Evolutionary conservation across 2,797 vertebrate species (phyloP).

Genomic region (Mareca penelope): DNA sequence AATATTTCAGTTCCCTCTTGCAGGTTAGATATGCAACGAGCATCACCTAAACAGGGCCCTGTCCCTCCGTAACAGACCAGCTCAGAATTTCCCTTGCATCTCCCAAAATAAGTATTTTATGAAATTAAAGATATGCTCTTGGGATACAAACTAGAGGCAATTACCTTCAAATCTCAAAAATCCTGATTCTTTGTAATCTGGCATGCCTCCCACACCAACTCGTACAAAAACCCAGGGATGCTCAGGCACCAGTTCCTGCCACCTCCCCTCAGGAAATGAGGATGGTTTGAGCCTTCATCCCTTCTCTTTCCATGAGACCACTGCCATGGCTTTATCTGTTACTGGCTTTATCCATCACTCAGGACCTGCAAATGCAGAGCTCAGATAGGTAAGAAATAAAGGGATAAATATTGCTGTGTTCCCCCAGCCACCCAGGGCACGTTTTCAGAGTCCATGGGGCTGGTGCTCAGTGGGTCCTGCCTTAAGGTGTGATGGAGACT

Average conservation of each 20-base stretch:
- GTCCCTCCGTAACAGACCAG: background rate
- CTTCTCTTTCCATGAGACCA: background rate
- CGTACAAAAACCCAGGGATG: background rate
- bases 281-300: background rate
- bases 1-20: fast-evolving
- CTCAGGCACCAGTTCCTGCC: background rate
- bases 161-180: background rate
- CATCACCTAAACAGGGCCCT: background rate
- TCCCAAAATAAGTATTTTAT: background rate
- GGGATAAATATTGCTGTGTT: background rate
- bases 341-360: background rate
- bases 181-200: background rate
- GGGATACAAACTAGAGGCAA: background rate
- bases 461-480: background rate
- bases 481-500: background rate
- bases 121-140: background rate
- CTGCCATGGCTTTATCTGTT: fast-evolving
- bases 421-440: background rate
- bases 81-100: background rate
- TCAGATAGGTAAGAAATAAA: background rate
- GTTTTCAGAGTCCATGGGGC: background rate
- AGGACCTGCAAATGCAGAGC: background rate
- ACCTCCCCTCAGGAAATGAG: background rate
- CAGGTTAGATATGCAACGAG: fast-evolving
- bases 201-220: background rate